These are phyloP conservation scores for Rhopalosiphum maidis DNA, from an alignment of 1,140 invertebrate species.

Conservation along the genomic window DNA sequence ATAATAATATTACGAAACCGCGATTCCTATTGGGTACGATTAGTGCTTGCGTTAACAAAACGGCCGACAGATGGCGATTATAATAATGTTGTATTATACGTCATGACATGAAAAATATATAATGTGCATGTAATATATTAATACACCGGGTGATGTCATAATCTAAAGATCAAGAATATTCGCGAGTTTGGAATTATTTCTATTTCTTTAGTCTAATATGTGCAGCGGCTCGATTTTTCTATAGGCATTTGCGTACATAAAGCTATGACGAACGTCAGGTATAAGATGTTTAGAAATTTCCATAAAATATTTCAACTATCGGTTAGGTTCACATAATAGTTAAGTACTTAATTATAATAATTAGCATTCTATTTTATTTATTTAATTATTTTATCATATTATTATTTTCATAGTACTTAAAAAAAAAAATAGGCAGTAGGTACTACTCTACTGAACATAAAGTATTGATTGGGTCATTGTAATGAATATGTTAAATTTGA, in stretches of 20 bases:
- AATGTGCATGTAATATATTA: background rate
- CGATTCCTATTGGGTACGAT: background rate
- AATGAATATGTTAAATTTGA: too few relatives aligned
- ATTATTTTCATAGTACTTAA: background rate
- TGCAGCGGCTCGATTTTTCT: background rate
- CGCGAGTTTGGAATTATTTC: background rate
- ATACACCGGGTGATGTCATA: background rate
- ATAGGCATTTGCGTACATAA: background rate
- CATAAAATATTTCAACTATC: background rate
- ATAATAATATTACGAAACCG: conserved; percentile 12
- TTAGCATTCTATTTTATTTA: background rate
- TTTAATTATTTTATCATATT: background rate
- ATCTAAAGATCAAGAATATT: background rate
- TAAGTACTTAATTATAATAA: background rate
- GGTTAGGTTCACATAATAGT: background rate
- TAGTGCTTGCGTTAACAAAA: background rate
- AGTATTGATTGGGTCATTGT: too few relatives aligned
- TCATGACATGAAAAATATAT: background rate
- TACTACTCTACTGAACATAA: too few relatives aligned
- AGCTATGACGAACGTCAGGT: background rate
- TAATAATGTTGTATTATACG: background rate
- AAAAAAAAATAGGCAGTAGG: too few relatives aligned
- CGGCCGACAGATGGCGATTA: background rate
- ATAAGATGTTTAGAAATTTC: background rate
- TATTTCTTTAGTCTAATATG: background rate